Base-by-base conservation (phyloP, 1,140 invertebrate species). In the Trigoniulus corallinus region DNA sequence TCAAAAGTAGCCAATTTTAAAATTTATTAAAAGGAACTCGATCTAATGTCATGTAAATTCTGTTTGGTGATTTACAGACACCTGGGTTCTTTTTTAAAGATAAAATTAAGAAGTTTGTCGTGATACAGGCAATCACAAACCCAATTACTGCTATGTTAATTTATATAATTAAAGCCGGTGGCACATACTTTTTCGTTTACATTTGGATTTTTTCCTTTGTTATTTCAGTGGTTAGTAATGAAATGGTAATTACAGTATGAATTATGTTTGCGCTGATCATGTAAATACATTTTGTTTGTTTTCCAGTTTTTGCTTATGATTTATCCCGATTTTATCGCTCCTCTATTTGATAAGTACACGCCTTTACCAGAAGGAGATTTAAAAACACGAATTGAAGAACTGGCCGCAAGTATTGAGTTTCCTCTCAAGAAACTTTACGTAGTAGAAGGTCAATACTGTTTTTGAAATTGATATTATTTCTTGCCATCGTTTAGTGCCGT, bases 281-380 rank as follows among this genome's bases (percentile, higher is more conserved):
- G 12, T 22, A 18, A 46, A 46, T 46, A 3, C n/a, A n/a, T 15
- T 54, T 18, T 29, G 4, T 12, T 18, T 18, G 37, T 82, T 12
- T 74, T 79, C 1, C 67, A 97, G 53, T 68, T 95, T 52, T 53
- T 81, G 58, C 73, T 95, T 64, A 89, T 89, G 1, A 76, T 99
- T 51, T 98, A 98, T 73, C 92, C 94, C 23, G 84, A 95, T 59
- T 81, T 88, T 42, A 98, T 99, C 64, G 95, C 95, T 3, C 95
- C 96, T 39, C 67, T 99, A 3, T 99, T 99, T 71, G 96, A 99
- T 65, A 98, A 94, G 64, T 99, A 95, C 64, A 84, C 84, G n/a
- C 88, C 92, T 21, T 67, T 99, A 18, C 85, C 88, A 29, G 87
- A 97, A 54, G 93, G 95, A 44, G 77, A 84, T 41, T 68, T 99